Percentiles rank a stretch among this genome's conserved stretches.
These are phyloP conservation scores for Antrozous pallidus DNA, from an alignment of 2,797 vertebrate species.

Conservation along the genomic window DNA sequence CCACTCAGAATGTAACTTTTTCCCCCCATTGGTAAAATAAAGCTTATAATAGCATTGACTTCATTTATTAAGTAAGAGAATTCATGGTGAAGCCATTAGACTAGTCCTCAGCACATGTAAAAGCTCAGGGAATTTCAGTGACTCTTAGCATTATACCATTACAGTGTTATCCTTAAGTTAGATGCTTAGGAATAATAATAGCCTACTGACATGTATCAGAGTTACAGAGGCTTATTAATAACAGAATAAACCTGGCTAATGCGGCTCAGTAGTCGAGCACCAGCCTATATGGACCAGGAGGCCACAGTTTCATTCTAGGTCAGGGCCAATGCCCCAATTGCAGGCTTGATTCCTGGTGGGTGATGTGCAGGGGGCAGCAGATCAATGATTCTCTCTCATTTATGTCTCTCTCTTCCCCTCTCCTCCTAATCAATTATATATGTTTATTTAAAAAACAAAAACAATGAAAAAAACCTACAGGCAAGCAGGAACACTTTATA, in stretches of 20 bases:
- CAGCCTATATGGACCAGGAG: no score
- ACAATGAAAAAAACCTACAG: no score
- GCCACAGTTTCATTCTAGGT: no score
- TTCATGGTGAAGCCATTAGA: neutral
- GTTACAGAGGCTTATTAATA: neutral
- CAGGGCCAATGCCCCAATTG: no score
- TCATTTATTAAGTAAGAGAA: neutral
- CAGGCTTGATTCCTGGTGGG: no score
- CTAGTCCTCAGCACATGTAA: neutral
- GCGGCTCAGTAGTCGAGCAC: no score
- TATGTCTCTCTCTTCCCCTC: no score
- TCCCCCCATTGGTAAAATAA: no score
- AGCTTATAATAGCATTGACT: neutral
- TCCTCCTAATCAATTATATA: no score
- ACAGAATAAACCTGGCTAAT: neutral
- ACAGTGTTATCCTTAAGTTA: neutral
- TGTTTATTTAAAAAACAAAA: no score
- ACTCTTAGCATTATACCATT: neutral
- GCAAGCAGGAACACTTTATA: constrained; percentile 26
- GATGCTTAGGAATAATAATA: neutral
- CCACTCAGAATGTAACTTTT: neutral
- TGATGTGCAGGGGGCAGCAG: no score
- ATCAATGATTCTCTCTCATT: no score
- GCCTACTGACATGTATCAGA: neutral
- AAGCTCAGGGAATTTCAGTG: neutral